Conservation (phyloP, 1,140 invertebrate genomes). For the Leptoteleia sp. region DNA sequence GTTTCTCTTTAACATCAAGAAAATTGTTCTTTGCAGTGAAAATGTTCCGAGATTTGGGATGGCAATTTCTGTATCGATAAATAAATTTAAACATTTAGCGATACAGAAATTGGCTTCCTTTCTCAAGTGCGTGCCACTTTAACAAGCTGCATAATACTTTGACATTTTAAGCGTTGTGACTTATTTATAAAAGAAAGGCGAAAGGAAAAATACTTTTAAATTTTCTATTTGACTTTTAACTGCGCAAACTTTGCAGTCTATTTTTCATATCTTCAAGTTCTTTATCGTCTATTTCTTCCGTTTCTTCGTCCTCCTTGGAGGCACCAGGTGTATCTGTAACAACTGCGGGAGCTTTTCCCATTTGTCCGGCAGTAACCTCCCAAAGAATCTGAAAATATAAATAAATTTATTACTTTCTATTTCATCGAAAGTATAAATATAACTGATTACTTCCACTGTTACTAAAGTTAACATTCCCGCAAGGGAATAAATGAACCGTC, state of each 20-base stretch:
- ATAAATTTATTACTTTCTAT: not conserved
- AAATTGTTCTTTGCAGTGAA: slow-evolving; percentile 17
- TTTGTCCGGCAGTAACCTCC: slow-evolving; percentile 96
- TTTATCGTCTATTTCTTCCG: slow-evolving; percentile 88
- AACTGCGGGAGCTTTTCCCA: slow-evolving; percentile 93
- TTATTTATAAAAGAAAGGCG: too few relatives aligned
- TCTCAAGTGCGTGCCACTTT: slow-evolving; percentile 5
- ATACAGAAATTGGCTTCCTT: slow-evolving; percentile 1
- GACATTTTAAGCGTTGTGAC: slow-evolving; percentile 14
- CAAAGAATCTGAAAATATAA: slow-evolving; percentile 88
- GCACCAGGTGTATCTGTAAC: slow-evolving; percentile 85
- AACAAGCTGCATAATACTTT: slow-evolving; percentile 52
- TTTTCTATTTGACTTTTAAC: slow-evolving; percentile 81
- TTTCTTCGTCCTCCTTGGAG: slow-evolving; percentile 80
- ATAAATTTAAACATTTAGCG: not conserved
- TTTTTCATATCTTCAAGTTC: slow-evolving; percentile 93
- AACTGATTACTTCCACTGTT: too few relatives aligned
- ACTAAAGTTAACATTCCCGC: too few relatives aligned
- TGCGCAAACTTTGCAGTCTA: slow-evolving; percentile 90
- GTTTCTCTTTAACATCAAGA: slow-evolving; percentile 14
- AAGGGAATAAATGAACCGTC: too few relatives aligned
- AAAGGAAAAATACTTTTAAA: slow-evolving; percentile 9
- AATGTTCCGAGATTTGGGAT: too few relatives aligned
- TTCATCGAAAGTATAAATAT: too few relatives aligned
- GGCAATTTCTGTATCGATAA: not conserved